A percentile compares a stretch with the other conserved stretches of the same genome.
These are phyloP conservation scores for Cyphomyrus discorhynchus DNA, from an alignment of 2,113 vertebrate genomes.

Conservation along the genomic window DNA sequence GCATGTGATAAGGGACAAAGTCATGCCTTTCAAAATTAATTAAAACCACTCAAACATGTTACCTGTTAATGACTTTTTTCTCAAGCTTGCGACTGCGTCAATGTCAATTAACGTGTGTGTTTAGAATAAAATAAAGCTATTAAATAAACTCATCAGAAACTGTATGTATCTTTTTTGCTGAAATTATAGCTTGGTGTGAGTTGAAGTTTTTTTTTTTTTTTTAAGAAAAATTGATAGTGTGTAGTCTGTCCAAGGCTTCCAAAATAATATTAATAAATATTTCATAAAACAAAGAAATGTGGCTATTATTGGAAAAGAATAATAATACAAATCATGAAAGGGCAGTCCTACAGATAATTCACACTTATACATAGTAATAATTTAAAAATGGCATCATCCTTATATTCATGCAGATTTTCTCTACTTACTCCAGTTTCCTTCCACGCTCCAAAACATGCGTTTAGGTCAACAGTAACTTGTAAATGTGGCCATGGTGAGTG, in stretches of 20 bases:
- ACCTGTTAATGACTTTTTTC: background rate
- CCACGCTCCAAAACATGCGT: background rate
- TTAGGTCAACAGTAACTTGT: background rate
- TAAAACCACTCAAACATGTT: slow-evolving; percentile 14
- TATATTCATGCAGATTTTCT: background rate
- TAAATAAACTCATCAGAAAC: background rate
- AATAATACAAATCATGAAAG: background rate
- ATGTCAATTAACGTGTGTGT: background rate
- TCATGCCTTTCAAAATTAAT: slow-evolving; percentile 12
- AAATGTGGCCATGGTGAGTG: background rate
- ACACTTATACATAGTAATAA: background rate
- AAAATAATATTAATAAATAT: background rate
- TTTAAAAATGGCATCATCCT: background rate
- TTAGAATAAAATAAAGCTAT: background rate
- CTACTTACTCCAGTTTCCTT: background rate
- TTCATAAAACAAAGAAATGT: background rate
- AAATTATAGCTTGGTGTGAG: background rate
- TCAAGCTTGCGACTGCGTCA: background rate
- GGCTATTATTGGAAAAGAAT: background rate
- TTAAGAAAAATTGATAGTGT: background rate
- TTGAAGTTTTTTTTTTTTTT: background rate
- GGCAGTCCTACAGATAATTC: background rate
- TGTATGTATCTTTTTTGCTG: background rate
- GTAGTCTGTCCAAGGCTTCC: background rate
- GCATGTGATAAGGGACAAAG: slow-evolving; percentile 11